Conservation (phyloP, 2,797 vertebrate species). For the Smutsia gigantea region DNA sequence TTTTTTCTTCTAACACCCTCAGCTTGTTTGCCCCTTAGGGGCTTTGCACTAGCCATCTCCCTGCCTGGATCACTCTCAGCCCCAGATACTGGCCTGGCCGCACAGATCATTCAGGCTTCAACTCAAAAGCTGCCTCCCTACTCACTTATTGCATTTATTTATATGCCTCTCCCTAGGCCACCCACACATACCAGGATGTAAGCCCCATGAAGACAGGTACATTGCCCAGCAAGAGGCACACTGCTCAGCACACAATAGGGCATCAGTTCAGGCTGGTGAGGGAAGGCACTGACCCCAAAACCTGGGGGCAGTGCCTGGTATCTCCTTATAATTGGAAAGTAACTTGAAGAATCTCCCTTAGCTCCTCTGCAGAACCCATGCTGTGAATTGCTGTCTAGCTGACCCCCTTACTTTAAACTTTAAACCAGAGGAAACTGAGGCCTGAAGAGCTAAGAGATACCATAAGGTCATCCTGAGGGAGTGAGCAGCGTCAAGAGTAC, state of each 20-base stretch:
- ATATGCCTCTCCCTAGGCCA: too few relatives aligned
- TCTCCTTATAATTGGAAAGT: neutral
- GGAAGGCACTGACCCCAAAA: neutral
- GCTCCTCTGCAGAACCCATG: neutral
- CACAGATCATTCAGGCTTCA: neutral
- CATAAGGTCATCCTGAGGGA: neutral
- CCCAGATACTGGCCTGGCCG: neutral
- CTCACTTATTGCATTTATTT: neutral
- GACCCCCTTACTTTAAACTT: neutral
- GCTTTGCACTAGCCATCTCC: neutral
- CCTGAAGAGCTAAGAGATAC: neutral
- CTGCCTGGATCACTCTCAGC: neutral
- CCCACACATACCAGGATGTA: neutral
- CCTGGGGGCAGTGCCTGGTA: neutral
- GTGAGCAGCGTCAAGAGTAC: neutral
- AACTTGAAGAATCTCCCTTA: neutral
- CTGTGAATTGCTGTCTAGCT: neutral
- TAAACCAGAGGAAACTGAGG: neutral
- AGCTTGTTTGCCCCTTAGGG: neutral
- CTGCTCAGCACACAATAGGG: neutral
- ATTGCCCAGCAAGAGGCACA: neutral
- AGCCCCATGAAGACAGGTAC: neutral
- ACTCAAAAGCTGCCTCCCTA: neutral
- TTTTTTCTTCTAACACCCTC: neutral
- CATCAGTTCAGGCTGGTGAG: neutral